Conservation (phyloP, 1,140 invertebrate genomes). For the Saxidomus purpurata region DNA sequence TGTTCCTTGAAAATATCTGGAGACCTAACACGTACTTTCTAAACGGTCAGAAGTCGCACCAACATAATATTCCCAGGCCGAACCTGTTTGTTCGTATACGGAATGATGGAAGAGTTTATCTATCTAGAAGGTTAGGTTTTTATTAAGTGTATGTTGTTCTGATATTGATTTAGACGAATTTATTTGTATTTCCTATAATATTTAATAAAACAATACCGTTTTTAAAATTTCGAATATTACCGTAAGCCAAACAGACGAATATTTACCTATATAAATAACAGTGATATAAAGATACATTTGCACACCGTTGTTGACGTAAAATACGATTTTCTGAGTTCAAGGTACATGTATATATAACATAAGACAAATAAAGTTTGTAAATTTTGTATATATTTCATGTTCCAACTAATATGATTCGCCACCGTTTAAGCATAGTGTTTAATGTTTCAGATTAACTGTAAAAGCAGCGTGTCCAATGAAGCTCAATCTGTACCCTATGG, state of each 20-base stretch:
- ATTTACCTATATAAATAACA: too few species aligned
- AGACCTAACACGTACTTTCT: slow-evolving; percentile 97
- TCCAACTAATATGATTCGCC: too few species aligned
- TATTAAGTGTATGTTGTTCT: too few species aligned
- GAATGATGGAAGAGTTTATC: slow-evolving; percentile 95
- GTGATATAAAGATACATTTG: too few species aligned
- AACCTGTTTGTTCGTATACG: slow-evolving; percentile 96
- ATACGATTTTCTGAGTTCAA: too few species aligned
- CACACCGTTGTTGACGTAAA: too few species aligned
- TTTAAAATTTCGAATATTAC: not conserved
- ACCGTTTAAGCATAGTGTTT: too few species aligned
- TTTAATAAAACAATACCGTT: not conserved
- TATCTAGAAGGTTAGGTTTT: slow-evolving; percentile 94
- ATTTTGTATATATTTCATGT: too few species aligned
- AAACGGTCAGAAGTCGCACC: slow-evolving; percentile 97
- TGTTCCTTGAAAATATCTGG: slow-evolving; percentile 91
- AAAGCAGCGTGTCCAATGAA: slow-evolving; percentile 99
- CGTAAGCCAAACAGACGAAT: too few species aligned
- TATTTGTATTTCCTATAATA: not conserved
- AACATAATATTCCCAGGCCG: slow-evolving; percentile 97
- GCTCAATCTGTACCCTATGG: slow-evolving; percentile 98
- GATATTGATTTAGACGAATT: not conserved
- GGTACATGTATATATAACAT: too few species aligned
- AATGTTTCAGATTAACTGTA: slow-evolving; percentile 93
- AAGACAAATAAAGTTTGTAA: too few species aligned